Evolutionary conservation across 1,140 invertebrate genomes (phyloP).

Genomic region (Drosophila paulistorum): DNA sequence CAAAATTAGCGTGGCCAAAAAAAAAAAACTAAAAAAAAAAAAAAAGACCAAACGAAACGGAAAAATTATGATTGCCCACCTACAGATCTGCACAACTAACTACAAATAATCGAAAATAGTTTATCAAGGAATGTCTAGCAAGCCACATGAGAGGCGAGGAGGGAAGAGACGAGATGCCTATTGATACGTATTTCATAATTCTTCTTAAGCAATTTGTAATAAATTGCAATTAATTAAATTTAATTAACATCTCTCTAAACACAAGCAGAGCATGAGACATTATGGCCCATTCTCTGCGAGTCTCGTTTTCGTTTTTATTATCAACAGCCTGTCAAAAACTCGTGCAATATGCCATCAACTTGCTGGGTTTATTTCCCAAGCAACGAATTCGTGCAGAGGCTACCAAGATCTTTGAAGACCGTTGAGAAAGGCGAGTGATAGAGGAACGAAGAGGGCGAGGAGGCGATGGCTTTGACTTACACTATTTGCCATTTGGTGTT

Average conservation of each 20-base stretch:
- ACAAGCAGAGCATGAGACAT: constrained; percentile 43
- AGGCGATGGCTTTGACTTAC: constrained; percentile 4
- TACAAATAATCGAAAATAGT: constrained; percentile 10
- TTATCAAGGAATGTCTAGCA: neutral
- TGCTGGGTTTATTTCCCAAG: constrained; percentile 59
- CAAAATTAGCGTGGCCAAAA: constrained; percentile 80
- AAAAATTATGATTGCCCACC: constrained; percentile 12
- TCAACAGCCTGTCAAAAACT: constrained; percentile 71
- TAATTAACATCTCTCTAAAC: constrained; percentile 70
- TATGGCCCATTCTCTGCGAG: constrained; percentile 39
- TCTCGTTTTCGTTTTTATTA: constrained; percentile 74
- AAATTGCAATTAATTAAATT: constrained; percentile 67
- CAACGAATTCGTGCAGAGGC: constrained; percentile 65
- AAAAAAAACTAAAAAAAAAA: constrained; percentile 10
- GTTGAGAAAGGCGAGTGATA: neutral
- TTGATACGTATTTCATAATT: constrained; percentile 24
- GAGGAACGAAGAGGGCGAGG: neutral
- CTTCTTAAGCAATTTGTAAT: constrained; percentile 41
- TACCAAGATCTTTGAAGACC: constrained; percentile 31
- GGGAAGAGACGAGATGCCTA: neutral
- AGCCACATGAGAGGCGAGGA: neutral
- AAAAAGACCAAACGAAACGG: neutral
- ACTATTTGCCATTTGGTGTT: constrained; percentile 8
- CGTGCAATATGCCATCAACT: constrained; percentile 65
- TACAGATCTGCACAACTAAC: constrained; percentile 7